Evolutionary conservation across 1,140 invertebrate species (phyloP), one percentile per base, ranked within the genome.

Genomic region (Drosophila quadrilineata): DNA sequence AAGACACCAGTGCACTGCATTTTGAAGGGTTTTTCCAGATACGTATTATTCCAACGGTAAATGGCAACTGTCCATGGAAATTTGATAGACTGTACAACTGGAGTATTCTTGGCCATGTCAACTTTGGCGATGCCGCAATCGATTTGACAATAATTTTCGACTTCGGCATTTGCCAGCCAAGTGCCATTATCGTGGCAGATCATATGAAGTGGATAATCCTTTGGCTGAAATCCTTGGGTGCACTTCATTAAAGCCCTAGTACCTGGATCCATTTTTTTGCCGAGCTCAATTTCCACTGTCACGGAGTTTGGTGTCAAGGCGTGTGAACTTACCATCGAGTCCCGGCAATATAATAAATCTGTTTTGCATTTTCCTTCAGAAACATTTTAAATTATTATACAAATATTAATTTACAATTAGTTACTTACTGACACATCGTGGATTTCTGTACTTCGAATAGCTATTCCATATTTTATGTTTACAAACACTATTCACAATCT

Each of bases 1-100:
- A 66, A n/a, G n/a, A 10, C 21, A 3, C 68, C 68, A 6, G 1
- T 6, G 35, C 68, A 68, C n/a, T n/a, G n/a, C n/a, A n/a, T n/a
- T n/a, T n/a, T n/a, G n/a, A n/a, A n/a, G n/a, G 9, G 0, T 1
- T 12, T 29, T 14, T 2, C 3, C 3, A 8, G n/a, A 54, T 3
- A 4, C 0, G 0, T 2, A 0, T 9, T 0, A 3, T 41, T 6
- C 0, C n/a, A 1, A 0, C 9, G 9, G 12, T 50, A 38, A 45
- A 68, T 17, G 0, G 29, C 41, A 4, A 50, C 19, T 4, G 29
- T 16, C 19, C 54, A 69, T 0, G 52, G 38, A 6, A 43, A 4
- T 2, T 6, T 0, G 0, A 1, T 0, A 0, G 9, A 1, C 1
- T 12, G 0, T 0, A 17, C 0, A 0, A 0, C 0, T 0, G 0